Evolutionary conservation across 2,888 invertebrate species (phyloP).

Genomic region (Leucozona laternaria): DNA sequence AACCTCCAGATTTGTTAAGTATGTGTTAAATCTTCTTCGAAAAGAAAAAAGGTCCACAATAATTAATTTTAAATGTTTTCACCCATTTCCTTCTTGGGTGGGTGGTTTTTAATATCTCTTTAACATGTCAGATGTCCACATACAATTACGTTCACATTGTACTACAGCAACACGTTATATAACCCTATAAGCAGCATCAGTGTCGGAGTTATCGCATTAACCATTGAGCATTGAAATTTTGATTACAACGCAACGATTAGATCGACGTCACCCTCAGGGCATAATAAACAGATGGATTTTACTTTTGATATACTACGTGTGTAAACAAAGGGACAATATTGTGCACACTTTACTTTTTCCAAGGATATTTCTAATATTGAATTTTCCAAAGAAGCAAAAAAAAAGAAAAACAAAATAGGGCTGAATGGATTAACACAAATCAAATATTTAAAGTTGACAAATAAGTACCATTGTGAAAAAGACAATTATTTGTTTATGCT

Average conservation of each 20-base stretch:
- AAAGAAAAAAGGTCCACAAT: not conserved
- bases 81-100: not conserved
- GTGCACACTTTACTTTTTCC: conserved; percentile 50
- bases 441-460: conserved; percentile 74
- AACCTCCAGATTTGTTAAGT: not conserved
- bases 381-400: conserved; percentile 20
- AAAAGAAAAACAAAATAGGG: conserved; percentile 55
- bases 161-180: conserved; percentile 30
- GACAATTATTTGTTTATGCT: conserved; percentile 83
- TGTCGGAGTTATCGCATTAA: conserved; percentile 66
- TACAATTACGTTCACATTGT: conserved; percentile 14
- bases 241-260: conserved; percentile 65
- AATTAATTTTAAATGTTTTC: conserved; percentile 6
- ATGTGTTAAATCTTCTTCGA: not conserved
- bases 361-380: conserved; percentile 61
- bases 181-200: conserved; percentile 52
- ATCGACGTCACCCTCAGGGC: conserved; percentile 59
- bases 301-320: conserved; percentile 58
- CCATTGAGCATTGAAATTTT: conserved; percentile 65
- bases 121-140: conserved; percentile 29
- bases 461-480: conserved; percentile 78
- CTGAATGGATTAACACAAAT: conserved; percentile 74
- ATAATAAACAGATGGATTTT: conserved; percentile 66
- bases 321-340: conserved; percentile 68
- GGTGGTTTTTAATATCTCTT: not conserved